Base-by-base conservation (phyloP, 2,113 vertebrate species). In the Triplophysa tibetana region DNA sequence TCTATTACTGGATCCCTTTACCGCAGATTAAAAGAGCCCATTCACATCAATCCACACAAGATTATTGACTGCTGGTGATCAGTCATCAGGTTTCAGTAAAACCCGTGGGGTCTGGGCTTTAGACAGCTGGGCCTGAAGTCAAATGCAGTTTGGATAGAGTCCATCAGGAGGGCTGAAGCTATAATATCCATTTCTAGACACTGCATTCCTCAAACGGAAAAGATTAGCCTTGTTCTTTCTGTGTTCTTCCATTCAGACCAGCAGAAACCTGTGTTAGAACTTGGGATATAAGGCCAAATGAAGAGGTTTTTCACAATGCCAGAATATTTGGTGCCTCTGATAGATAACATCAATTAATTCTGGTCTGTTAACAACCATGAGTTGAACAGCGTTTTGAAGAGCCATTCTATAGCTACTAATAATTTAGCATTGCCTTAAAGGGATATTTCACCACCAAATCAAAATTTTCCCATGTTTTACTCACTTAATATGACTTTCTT, bases 111-210 rank as follows among this genome's bases (percentile, higher is more conserved):
- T 64, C 54, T 56, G 43, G 60, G 33, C 11, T 14, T 23, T 61
- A 58, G 70, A 67, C 64, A 68, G 78, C 45, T 80, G 52, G 52
- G 43, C 64, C 54, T 29, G 48, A 43, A 76, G 21, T 56, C 66
- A 23, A 81, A 50, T 7, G 19, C 72, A 58, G 43, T 81, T 75
- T 69, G 79, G 79, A 67, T 69, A 61, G 41, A 69, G 54, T 75
- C 70, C 79, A 75, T 65, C 24, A 62, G 38, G 24, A 63, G 72
- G 56, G 65, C 63, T 24, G 54, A 68, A 76, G 45, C 50, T 67
- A 17, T 60, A 76, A 69, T 75, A 76, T 81, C 72, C 64, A 69
- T 81, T 69, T 68, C 65, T 62, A 70, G 75, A 83, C 64, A 61
- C 23, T 41, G 63, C 64, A 75, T 82, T 82, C 70, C 64, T 79